Base-by-base conservation (phyloP, 2,797 vertebrate species). In the Syndactyla subalaris region DNA sequence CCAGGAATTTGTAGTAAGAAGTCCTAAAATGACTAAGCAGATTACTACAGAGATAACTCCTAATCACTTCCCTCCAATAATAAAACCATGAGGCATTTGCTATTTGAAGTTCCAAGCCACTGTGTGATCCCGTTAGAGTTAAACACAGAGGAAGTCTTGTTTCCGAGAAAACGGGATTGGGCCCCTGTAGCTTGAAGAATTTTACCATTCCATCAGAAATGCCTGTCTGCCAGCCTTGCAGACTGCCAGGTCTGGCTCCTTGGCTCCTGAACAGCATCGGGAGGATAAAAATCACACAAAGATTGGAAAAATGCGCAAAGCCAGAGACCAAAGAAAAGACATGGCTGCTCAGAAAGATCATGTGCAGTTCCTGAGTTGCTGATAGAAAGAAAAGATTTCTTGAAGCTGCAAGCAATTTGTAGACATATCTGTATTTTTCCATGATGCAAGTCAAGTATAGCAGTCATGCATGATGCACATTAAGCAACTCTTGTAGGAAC, bases 291-390 rank as follows among this genome's bases (percentile, higher is more conserved):
- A 95, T 86, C 43, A 77, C 89, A 96, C 14, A 48, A 93, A 95
- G 84, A 96, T 2, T 59, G 74, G 59, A 91, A 95, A 95, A 94
- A 94, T 61, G 80, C 95, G 77, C 81, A 90, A 92, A 95, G 85
- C 63, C 83, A 88, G 79, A 70, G n/a, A 76, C 93, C 93, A 93
- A 83, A 67, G 70, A 77, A 84, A 82, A 76, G 57, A 78, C 80
- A 74, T 9, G 2, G 66, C 46, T 62, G 80, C 80, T 90, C 30
- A 49, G 39, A 86, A 88, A 70, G 27, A 82, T 75, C 71, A 85
- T 0, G 5, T 55, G 61, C 41, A 74, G 46, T 38, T 86, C 55
- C 32, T 71, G 23, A 92, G 22, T 3, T 90, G 67, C 52, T 94
- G 67, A 82, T 7, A 84, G 41, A 77, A 82, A 36, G 8, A 51